A percentile compares a stretch with the other conserved stretches of the same genome.
Evolutionary conservation across 2,113 vertebrate genomes (phyloP).

Genomic region (Alethe diademata): DNA sequence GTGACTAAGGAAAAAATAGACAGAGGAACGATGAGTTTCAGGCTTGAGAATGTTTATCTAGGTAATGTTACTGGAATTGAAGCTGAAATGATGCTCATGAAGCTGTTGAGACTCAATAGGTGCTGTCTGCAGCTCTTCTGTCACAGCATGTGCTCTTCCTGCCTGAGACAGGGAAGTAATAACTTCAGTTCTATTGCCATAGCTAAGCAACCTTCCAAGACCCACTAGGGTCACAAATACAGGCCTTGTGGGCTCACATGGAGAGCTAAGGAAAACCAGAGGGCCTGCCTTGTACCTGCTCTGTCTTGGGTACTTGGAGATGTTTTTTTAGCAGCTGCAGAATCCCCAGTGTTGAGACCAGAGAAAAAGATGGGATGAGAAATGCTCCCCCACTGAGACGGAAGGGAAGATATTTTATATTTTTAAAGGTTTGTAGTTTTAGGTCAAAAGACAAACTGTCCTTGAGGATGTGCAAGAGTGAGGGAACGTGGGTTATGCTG

Average conservation of each 20-base stretch:
- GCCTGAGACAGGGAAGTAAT: background rate
- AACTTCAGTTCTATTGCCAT: background rate
- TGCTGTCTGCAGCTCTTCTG: background rate
- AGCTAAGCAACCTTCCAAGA: background rate
- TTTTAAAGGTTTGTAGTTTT: background rate
- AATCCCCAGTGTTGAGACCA: background rate
- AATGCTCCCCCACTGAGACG: background rate
- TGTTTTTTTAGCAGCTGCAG: background rate
- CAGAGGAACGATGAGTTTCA: background rate
- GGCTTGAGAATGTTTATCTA: background rate
- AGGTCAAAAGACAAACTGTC: constrained; percentile 54
- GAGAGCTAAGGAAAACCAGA: background rate
- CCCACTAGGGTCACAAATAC: background rate
- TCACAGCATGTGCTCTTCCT: background rate
- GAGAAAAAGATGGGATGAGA: background rate
- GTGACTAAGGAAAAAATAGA: background rate
- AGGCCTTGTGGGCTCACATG: background rate
- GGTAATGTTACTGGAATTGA: background rate
- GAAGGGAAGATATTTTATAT: background rate
- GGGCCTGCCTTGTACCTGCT: background rate
- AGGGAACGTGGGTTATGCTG: constrained; percentile 43
- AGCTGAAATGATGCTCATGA: background rate
- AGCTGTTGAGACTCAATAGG: background rate
- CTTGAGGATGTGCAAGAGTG: constrained; percentile 52
- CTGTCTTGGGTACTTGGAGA: background rate